A percentile compares a stretch with the other conserved stretches of the same genome.
phyloP scores from a whole-genome alignment of 1,140 invertebrate species.

The Stegodyphus dumicola region DNA sequence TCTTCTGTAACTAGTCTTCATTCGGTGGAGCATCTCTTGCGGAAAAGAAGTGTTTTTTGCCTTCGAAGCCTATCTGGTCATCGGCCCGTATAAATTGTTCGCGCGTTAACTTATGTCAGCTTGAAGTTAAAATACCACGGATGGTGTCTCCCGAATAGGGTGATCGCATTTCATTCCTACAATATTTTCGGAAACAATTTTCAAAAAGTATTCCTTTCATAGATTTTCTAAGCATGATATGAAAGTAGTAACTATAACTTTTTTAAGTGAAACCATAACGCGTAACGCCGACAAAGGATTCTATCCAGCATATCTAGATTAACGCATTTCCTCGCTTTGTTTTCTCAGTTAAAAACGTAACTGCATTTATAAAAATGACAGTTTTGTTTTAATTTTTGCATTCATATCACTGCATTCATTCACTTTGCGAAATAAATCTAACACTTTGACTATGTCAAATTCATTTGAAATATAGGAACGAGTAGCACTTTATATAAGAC shows the following conservation, averaged over 20 bases:
- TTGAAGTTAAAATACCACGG: conserved; percentile 22
- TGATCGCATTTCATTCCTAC: conserved; percentile 17
- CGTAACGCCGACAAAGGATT: no score
- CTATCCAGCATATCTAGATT: no score
- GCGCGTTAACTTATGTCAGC: conserved; percentile 24
- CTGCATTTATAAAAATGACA: no score
- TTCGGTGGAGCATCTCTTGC: conserved; percentile 7
- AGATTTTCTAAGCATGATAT: neutral
- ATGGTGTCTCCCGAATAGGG: conserved; percentile 14
- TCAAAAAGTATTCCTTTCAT: neutral
- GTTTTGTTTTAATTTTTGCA: no score
- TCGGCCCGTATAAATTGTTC: conserved; percentile 43
- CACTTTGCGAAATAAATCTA: no score
- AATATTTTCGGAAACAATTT: conserved; percentile 2
- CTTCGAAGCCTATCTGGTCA: conserved; percentile 41
- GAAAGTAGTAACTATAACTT: neutral
- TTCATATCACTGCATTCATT: no score
- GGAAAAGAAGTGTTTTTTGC: conserved; percentile 8
- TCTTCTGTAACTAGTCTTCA: neutral
- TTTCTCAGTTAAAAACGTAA: no score
- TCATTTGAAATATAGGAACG: no score
- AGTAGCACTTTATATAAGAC: no score
- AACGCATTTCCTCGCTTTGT: no score
- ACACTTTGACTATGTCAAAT: no score
- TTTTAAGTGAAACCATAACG: neutral